These are phyloP conservation scores for Microcebus lehilahytsara DNA, from an alignment of 2,113 vertebrate genomes.

Conservation along the genomic window DNA sequence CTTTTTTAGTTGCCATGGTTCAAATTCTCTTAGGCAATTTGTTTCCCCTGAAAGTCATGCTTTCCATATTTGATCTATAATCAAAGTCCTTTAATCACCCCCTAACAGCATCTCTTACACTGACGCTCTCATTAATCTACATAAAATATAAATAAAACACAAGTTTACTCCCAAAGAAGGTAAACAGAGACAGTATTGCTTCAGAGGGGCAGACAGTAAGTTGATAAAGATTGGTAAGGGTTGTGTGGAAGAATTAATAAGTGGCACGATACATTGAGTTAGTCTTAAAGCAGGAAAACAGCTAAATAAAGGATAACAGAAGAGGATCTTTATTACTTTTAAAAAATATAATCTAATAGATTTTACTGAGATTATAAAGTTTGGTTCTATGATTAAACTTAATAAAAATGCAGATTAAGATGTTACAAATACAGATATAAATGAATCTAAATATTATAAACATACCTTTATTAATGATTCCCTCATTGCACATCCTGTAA, in stretches of 20 bases:
- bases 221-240: background rate
- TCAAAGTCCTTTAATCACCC: background rate
- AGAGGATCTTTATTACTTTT: background rate
- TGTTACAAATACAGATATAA: background rate
- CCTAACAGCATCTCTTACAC: background rate
- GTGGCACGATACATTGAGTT: background rate
- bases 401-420: background rate
- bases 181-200: background rate
- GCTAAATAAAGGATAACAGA: background rate
- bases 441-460: background rate
- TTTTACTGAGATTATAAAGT: background rate
- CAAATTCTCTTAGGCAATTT: background rate
- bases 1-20: background rate
- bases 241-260: background rate
- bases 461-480: background rate
- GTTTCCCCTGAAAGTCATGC: background rate
- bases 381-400: background rate
- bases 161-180: background rate
- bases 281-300: background rate
- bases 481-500: background rate
- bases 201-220: background rate
- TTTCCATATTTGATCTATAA: background rate
- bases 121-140: background rate
- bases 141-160: background rate
- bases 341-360: background rate